phyloP scores from a whole-genome alignment of 2,797 vertebrate genomes.

The Clamator glandarius region DNA sequence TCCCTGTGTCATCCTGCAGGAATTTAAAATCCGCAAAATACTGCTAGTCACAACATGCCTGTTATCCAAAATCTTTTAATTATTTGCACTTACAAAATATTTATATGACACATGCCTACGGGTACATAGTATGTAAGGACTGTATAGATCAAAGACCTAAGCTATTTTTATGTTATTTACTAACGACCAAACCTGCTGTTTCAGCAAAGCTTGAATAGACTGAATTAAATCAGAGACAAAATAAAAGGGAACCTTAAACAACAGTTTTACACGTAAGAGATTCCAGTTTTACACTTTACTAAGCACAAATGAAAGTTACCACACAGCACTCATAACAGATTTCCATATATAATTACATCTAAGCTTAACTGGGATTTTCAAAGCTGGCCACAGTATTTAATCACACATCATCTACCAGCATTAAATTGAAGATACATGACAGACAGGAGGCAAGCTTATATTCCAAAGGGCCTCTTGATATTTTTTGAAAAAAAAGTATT shows the following conservation, averaged over 20 bases:
- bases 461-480: background rate
- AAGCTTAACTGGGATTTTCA: slow-evolving; percentile 29
- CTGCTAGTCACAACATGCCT: slow-evolving; percentile 36
- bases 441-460: background rate
- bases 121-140: background rate
- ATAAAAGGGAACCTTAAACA: slow-evolving; percentile 43
- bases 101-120: slow-evolving; percentile 28
- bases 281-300: slow-evolving; percentile 41
- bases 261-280: slow-evolving; percentile 24
- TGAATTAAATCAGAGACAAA: slow-evolving; percentile 47
- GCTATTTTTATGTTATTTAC: slow-evolving; percentile 38
- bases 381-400: slow-evolving; percentile 34
- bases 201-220: slow-evolving; percentile 47
- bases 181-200: slow-evolving; percentile 63
- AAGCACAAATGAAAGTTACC: slow-evolving; percentile 42
- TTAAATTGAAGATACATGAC: background rate
- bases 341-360: slow-evolving; percentile 53
- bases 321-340: slow-evolving; percentile 17
- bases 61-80: slow-evolving; percentile 51
- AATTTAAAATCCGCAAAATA: slow-evolving; percentile 26
- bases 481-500: background rate
- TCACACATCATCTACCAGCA: background rate
- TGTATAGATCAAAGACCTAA: slow-evolving; percentile 29
- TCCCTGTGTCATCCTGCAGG: background rate
- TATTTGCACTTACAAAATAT: slow-evolving; percentile 51